A percentile compares a stretch with the other conserved stretches of the same genome.
These are phyloP conservation scores for Epinotia bilunana DNA, from an alignment of 2,888 invertebrate species.

Conservation along the genomic window DNA sequence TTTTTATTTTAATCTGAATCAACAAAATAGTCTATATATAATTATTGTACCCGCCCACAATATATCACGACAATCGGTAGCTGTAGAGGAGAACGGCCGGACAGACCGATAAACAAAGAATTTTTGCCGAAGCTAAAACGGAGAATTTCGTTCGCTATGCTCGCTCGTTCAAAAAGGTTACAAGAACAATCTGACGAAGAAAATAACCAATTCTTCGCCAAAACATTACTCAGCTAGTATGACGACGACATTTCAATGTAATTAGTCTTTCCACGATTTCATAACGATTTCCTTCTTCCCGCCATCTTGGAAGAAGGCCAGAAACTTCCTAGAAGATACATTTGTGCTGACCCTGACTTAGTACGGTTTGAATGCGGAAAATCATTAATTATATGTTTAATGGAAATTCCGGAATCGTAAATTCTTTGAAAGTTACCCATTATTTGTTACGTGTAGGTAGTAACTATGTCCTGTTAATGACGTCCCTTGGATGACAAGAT, in stretches of 20 bases:
- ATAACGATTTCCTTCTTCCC: slow-evolving; percentile 10
- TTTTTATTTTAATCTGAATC: too few relatives aligned
- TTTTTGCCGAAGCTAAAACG: too few relatives aligned
- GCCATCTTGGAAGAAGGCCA: slow-evolving; percentile 22
- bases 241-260: slow-evolving; percentile 10
- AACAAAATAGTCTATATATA: too few relatives aligned
- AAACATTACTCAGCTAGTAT: slow-evolving; percentile 21
- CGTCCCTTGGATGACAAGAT: too few relatives aligned
- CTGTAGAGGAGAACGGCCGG: too few relatives aligned
- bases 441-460: too few relatives aligned
- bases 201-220: background rate
- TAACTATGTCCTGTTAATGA: too few relatives aligned
- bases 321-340: slow-evolving; percentile 18
- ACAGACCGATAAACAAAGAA: too few relatives aligned
- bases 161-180: too few relatives aligned
- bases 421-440: background rate
- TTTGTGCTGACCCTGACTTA: slow-evolving; percentile 19
- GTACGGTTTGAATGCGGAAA: slow-evolving; percentile 22
- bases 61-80: too few relatives aligned
- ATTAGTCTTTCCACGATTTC: slow-evolving; percentile 4
- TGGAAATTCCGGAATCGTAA: slow-evolving; percentile 19
- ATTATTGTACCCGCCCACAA: too few relatives aligned
- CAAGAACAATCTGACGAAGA: background rate
- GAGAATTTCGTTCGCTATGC: too few relatives aligned
- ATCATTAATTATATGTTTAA: background rate